Base-by-base conservation (phyloP, 2,797 vertebrate genomes). In the Danio albolineatus region DNA sequence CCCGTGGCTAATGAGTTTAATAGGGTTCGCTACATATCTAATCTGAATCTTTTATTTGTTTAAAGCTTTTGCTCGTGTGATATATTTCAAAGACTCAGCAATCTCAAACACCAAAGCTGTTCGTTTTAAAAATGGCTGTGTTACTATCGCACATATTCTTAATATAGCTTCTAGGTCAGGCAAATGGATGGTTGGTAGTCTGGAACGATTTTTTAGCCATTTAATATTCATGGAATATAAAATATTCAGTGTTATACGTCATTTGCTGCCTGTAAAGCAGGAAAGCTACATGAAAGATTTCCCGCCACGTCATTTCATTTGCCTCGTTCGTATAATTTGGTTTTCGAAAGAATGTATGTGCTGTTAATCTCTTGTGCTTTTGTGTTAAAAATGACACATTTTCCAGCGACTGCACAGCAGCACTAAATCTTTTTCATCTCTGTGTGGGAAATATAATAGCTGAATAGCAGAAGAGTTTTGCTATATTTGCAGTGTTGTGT, bases 321-420 rank as follows among this genome's bases (percentile, higher is more conserved):
- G 69, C 85, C 85, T 81, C 85, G 84, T 70, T 90, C 83, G 83
- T 84, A 87, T 78, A 85, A 86, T 84, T 87, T 65, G 72, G 90
- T 85, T 90, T 91, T 91, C 88, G 91, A 88, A 87, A 89, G 67
- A 89, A 80, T 89, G 89, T 92, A 86, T 87, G 87, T 90, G 87
- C 87, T 90, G 85, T 89, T 84, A 90, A 85, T 89, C 78, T 83
- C 28, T 88, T 89, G 84, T 90, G 90, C 88, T 93, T 91, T 86
- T 82, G 85, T 87, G 87, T 86, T 90, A 89, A 90, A 92, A 93
- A 94, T 92, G 91, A 91, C 92, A 90, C 82, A 80, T 78, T 82
- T 70, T 70, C 74, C 10, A 19, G 19, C 17, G 1, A 17, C 17
- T 0, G 5, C 67, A 17, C 51, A 76, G 44, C 36, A 28, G n/a